Evolutionary conservation across 2,797 vertebrate species (phyloP).

Genomic region (Alca torda): DNA sequence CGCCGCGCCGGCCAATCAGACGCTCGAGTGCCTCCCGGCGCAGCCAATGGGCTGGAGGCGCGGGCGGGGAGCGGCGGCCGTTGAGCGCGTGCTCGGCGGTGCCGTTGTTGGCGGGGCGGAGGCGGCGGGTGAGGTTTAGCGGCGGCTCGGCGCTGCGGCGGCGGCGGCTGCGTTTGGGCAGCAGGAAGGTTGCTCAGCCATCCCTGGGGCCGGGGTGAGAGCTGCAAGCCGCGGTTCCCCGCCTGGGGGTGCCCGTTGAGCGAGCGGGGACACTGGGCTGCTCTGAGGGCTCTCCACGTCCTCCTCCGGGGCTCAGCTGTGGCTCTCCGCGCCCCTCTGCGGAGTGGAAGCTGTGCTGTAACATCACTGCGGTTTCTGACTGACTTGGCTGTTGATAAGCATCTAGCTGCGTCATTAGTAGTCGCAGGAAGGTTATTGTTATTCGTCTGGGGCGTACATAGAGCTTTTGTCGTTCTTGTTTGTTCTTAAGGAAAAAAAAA

Average conservation of each 20-base stretch:
- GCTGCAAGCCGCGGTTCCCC: accelerated
- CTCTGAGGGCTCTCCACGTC: accelerated
- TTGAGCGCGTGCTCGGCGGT: not conserved
- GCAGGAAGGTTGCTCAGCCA: not conserved
- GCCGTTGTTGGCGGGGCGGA: accelerated
- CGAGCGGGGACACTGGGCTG: accelerated
- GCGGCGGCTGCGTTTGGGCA: accelerated
- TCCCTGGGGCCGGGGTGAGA: not conserved
- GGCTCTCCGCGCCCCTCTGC: not conserved
- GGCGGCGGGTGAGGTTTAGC: accelerated
- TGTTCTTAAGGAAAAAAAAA: not conserved
- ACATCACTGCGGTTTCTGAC: not conserved
- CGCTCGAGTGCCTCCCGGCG: no score
- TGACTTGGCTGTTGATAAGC: not conserved
- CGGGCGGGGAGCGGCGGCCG: not conserved
- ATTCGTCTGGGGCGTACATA: accelerated
- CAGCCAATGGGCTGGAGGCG: not conserved
- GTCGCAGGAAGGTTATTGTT: no score
- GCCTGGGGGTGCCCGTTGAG: no score
- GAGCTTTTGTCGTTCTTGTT: no score
- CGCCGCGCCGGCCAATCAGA: not conserved
- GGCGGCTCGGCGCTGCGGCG: no score
- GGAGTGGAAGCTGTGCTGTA: not conserved
- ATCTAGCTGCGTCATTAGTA: accelerated
- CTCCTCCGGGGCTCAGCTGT: not conserved